Conservation (phyloP, 2,888 invertebrate genomes). For the Pammene fasciana region DNA sequence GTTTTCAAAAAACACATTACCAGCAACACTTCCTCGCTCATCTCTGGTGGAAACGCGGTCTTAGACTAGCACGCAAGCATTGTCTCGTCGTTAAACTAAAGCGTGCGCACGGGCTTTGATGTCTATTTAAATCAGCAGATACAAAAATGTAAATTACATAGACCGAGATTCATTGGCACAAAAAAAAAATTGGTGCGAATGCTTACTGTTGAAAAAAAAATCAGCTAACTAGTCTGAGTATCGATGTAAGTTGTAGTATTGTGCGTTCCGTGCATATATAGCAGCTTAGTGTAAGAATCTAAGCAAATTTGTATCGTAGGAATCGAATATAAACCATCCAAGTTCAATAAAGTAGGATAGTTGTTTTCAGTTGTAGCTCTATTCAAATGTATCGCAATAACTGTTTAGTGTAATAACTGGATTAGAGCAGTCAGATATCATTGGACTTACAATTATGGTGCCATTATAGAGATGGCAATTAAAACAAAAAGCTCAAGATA, state of each 20-base stretch:
- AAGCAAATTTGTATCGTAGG: constrained; percentile 18
- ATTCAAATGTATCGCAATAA: constrained; percentile 25
- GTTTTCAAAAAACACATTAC: too few relatives aligned
- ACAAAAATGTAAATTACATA: not conserved
- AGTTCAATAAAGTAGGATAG: constrained; percentile 29
- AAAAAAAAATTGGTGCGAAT: not conserved
- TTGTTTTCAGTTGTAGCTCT: constrained; percentile 27
- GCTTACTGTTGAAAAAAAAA: not conserved
- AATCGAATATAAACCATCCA: constrained; percentile 33
- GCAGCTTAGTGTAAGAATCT: constrained; percentile 10
- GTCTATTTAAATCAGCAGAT: too few relatives aligned
- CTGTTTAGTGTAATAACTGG: constrained; percentile 15
- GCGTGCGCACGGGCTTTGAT: too few relatives aligned
- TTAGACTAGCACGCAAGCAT: too few relatives aligned
- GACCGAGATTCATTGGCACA: not conserved
- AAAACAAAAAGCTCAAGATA: constrained; percentile 51
- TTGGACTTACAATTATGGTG: constrained; percentile 38
- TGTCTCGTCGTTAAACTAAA: too few relatives aligned
- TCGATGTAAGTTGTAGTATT: not conserved
- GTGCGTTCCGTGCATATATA: not conserved
- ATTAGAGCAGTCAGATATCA: constrained; percentile 15
- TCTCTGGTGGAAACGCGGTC: too few relatives aligned
- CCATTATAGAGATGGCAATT: constrained; percentile 45
- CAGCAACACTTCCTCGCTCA: too few relatives aligned
- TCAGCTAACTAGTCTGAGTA: not conserved